Evolutionary conservation across 35 echinoderm and acorn worm genomes (phyloP).

Genomic region (Apostichopus japonicus): DNA sequence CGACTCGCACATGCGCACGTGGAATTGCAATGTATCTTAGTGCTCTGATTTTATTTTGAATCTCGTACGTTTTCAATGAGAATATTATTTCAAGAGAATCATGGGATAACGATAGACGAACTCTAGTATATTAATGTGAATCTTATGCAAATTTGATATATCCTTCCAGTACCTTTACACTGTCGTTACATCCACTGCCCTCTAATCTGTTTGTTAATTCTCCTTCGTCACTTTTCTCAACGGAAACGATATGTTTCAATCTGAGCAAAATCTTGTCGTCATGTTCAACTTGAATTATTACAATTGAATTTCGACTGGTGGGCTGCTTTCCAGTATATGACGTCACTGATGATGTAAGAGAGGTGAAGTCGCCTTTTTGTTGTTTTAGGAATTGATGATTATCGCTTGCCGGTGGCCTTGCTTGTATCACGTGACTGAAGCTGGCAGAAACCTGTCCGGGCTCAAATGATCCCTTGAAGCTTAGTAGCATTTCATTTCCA

Average conservation of each 20-base stretch:
- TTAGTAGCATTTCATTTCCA: conserved; percentile 1
- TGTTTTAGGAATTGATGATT: neutral
- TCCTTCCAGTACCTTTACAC: neutral
- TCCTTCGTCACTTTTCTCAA: neutral
- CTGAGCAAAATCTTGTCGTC: neutral
- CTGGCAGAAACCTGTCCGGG: neutral
- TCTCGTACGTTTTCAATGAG: too few species aligned
- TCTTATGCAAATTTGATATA: too few species aligned
- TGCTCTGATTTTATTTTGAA: too few species aligned
- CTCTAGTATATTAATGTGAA: too few species aligned
- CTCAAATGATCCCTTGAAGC: neutral
- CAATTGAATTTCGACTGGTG: neutral
- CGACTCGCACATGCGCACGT: too few species aligned
- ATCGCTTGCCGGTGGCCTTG: neutral
- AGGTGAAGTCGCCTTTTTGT: neutral
- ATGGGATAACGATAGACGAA: too few species aligned
- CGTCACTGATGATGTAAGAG: neutral
- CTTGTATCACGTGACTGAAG: neutral
- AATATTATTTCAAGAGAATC: too few species aligned
- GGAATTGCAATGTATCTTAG: too few species aligned
- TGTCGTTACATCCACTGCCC: neutral
- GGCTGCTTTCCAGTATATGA: neutral
- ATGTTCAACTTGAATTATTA: neutral
- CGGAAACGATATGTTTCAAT: neutral
- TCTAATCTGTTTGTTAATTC: neutral